Evolutionary conservation across 37 sponge, comb jelly and placozoan species (phyloP).

Genomic region (Lycopodina hypogea): DNA sequence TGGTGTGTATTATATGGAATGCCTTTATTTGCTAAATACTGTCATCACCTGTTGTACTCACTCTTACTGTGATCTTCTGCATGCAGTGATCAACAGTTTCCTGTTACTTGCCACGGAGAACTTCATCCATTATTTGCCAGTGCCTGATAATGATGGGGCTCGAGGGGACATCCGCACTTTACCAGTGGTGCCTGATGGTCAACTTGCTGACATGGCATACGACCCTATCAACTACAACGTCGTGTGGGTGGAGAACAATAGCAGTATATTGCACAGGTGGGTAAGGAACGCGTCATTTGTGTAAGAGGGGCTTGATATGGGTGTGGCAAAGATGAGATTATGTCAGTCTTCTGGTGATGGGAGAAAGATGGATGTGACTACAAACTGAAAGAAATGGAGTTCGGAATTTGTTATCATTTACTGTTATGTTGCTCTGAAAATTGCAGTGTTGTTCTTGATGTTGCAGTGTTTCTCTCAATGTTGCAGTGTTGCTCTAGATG

Average conservation of each 20-base stretch:
- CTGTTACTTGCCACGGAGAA: slow-evolving; percentile 15
- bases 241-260: slow-evolving; percentile 35
- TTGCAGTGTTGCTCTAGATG: too few species aligned
- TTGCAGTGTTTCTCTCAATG: too few species aligned
- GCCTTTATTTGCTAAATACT: too few species aligned
- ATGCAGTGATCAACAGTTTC: slow-evolving; percentile 9
- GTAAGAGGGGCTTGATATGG: neutral
- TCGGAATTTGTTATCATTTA: too few species aligned
- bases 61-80: neutral
- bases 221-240: slow-evolving; percentile 35
- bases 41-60: too few species aligned
- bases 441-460: too few species aligned
- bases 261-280: slow-evolving; percentile 11
- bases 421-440: too few species aligned
- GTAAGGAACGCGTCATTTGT: neutral
- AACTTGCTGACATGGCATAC: slow-evolving; percentile 23
- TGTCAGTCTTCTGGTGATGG: too few species aligned
- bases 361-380: too few species aligned
- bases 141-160: neutral
- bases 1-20: too few species aligned
- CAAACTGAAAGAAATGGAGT: too few species aligned
- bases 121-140: slow-evolving; percentile 21
- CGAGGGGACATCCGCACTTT: neutral
- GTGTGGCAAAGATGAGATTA: too few species aligned
- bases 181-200: slow-evolving; percentile 3